Evolutionary conservation across 2,113 vertebrate species (phyloP).

Genomic region (Pomatorhinus ruficollis): DNA sequence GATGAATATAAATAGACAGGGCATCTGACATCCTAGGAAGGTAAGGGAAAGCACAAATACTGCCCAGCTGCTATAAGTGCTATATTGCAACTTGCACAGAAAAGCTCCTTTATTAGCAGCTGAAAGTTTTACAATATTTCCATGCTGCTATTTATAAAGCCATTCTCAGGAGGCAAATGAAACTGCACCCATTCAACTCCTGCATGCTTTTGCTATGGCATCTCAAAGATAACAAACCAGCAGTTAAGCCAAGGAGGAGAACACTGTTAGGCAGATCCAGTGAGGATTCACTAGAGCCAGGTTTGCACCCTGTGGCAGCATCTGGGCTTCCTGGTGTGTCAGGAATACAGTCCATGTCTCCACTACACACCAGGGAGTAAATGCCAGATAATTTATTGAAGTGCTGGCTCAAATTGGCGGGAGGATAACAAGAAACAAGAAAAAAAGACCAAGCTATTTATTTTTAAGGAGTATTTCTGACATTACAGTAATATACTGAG

Average conservation of each 20-base stretch:
- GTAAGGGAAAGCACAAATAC: neutral
- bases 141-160: neutral
- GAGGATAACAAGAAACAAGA: neutral
- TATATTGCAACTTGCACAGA: neutral
- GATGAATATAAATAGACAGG: neutral
- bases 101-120: neutral
- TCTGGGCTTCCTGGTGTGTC: neutral
- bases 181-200: neutral
- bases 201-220: neutral
- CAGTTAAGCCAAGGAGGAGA: neutral
- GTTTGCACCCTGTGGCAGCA: neutral
- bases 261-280: neutral
- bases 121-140: neutral
- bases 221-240: neutral
- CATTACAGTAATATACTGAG: neutral
- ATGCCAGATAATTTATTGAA: neutral
- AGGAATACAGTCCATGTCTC: neutral
- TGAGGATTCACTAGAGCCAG: neutral
- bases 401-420: neutral
- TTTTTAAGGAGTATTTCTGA: neutral
- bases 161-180: neutral
- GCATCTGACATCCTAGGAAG: neutral
- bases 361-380: neutral
- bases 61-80: neutral
- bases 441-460: neutral